Evolutionary conservation across 2,797 vertebrate genomes (phyloP), one percentile per base, ranked within the genome.

Genomic region (Halcyon leucocephala): DNA sequence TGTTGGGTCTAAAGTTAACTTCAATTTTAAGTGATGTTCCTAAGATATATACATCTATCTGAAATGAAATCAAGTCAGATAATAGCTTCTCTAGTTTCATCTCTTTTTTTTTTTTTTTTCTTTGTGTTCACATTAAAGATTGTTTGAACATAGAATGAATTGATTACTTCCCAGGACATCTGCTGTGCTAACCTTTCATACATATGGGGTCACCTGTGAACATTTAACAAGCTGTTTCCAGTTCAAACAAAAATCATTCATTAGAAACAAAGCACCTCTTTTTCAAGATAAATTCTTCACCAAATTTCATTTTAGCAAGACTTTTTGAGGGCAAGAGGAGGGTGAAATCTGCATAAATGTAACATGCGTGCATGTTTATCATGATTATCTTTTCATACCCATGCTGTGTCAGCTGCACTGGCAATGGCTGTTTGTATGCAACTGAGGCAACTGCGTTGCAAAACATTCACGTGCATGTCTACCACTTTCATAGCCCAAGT

Each of bases 291-390:
- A 91, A 95, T 80, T 91, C 46, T 90, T 83, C 73, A 67, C 14
- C 76, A 76, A 83, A 83, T 80, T 84, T 86, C 7, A 52, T 86
- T 90, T 89, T 67, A 86, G 20, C 37, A 69, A 60, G 22, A 90
- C 33, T 49, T 90, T 84, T 90, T 90, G 61, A 95, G 88, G 88
- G 86, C 67, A 80, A 95, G 94, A 96, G 71, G 44, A 95, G 91
- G 86, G 60, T 37, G 61, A 92, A 65, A 89, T 37, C 54, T 95
- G 78, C 11, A 7, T 82, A 94, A 90, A 82, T 82, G 67, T 92
- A 95, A 91, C 52, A 49, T 71, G 95, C 88, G 94, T 95, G 93
- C 29, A 3, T 78, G 49, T 82, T 88, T 86, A 62, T 42, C 60
- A 4, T 61, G 73, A 31, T 77, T 71, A 44, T 29, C 46, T 77